Conservation (phyloP, 2,113 vertebrate genomes). For the Peucedramus taeniatus region DNA sequence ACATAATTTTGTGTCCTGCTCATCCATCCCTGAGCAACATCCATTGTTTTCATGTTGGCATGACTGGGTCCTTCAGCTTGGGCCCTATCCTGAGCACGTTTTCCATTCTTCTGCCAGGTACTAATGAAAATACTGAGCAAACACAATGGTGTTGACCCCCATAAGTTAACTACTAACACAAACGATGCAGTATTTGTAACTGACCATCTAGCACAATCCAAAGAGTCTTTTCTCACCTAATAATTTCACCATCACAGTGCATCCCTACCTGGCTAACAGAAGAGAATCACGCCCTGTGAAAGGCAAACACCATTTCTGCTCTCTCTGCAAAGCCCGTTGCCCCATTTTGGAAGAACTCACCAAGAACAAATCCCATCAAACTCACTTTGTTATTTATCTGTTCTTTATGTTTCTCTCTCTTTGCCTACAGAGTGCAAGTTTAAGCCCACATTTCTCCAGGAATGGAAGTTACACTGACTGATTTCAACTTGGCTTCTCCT, state of each 20-base stretch:
- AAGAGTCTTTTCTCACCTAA: neutral
- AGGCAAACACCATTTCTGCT: neutral
- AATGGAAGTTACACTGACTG: neutral
- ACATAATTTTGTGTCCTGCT: neutral
- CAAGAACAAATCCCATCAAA: neutral
- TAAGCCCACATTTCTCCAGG: neutral
- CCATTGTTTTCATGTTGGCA: accelerated
- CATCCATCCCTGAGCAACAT: neutral
- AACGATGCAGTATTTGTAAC: neutral
- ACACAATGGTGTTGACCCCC: accelerated
- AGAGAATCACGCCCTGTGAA: neutral
- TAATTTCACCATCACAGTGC: neutral
- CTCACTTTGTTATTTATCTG: neutral
- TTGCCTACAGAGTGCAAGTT: neutral
- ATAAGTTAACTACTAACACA: neutral
- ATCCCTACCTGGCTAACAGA: neutral
- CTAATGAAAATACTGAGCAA: neutral
- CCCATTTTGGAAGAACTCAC: neutral
- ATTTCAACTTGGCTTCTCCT: neutral
- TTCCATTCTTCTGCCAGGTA: neutral
- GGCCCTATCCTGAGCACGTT: accelerated
- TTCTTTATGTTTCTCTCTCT: neutral
- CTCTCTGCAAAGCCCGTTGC: neutral
- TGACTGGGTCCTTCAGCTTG: neutral
- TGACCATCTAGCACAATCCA: neutral